Evolutionary conservation across 2,113 vertebrate species (phyloP).

Genomic region (Poeciliopsis retropinna): DNA sequence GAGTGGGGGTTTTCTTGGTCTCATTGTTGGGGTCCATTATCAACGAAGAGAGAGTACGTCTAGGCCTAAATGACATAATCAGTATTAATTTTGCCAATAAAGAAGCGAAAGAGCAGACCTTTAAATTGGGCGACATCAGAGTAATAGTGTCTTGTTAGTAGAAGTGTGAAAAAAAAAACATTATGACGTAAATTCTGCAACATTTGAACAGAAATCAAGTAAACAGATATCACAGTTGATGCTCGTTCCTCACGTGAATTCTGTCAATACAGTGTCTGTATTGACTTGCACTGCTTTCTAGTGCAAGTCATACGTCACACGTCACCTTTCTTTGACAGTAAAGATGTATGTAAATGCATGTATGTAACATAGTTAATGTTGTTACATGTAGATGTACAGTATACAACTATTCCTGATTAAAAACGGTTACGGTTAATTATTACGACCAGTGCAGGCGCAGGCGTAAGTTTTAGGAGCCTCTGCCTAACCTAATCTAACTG

Average conservation of each 20-base stretch:
- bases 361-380: too few relatives aligned
- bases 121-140: not conserved
- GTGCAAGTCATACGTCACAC: not conserved
- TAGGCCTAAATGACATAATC: not conserved
- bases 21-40: constrained; percentile 61
- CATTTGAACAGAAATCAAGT: not conserved
- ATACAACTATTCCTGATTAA: too few relatives aligned
- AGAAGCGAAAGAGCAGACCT: not conserved
- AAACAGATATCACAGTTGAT: not conserved
- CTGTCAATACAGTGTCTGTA: constrained; percentile 7
- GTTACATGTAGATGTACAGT: too few relatives aligned
- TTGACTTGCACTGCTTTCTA: not conserved
- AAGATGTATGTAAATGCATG: too few relatives aligned
- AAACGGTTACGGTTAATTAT: not conserved
- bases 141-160: not conserved
- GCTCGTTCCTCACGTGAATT: not conserved
- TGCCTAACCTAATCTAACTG: too few relatives aligned
- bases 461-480: not conserved
- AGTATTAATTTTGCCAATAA: not conserved
- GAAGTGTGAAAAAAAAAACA: not conserved
- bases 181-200: not conserved
- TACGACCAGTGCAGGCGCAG: not conserved
- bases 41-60: constrained; percentile 24
- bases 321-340: too few relatives aligned
- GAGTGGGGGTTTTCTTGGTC: constrained; percentile 48